Evolutionary conservation across 2,888 invertebrate species (phyloP), one percentile per base, ranked within the genome.

Genomic region (Pollenia amentaria): DNA sequence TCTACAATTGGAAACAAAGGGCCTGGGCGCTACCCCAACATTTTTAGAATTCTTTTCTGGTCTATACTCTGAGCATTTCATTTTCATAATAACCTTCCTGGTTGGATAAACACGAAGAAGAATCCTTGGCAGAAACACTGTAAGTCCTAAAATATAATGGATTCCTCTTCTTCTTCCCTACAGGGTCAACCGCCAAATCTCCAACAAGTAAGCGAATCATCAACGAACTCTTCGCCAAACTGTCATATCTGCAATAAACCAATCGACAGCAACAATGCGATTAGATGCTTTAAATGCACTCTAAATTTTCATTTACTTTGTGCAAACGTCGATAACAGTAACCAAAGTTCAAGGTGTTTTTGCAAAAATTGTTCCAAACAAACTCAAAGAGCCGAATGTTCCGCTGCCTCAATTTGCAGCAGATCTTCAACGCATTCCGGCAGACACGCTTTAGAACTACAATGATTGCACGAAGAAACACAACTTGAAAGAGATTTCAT

Each of bases 131-230:
- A 4, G 51, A 75, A 62, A 51, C 2, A 60, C 60, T 48, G 62
- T 75, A 75, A 51, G 75, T 76, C 76, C 51, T 76, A 18, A 42
- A 62, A 46, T 18, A 21, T 1, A 2, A 75, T 75, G 75, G 62
- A 62, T 75, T 11, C 73, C 21, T 42, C 42, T 76, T 21, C n/a
- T n/a, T n/a, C 76, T 51, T 69, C 76, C 65, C 42, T 51, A 79
- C 78, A 62, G 69, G 57, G 60, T 79, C 69, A 79, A 79, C 51
- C 42, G 70, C 78, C 53, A 60, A 40, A 51, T 10, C 21, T 7
- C 6, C 55, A 14, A 11, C 51, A 60, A 62, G 12, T n/a, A 77
- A 65, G 8, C 12, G 55, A 67, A 53, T 48, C 2, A 9, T 21
- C 18, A 42, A 4, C 21, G 7, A 18, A 38, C 14, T 38, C 65